A percentile compares a stretch with the other conserved stretches of the same genome.
Conservation (phyloP, 2,797 vertebrate genomes). For the Rhynchonycteris naso region DNA sequence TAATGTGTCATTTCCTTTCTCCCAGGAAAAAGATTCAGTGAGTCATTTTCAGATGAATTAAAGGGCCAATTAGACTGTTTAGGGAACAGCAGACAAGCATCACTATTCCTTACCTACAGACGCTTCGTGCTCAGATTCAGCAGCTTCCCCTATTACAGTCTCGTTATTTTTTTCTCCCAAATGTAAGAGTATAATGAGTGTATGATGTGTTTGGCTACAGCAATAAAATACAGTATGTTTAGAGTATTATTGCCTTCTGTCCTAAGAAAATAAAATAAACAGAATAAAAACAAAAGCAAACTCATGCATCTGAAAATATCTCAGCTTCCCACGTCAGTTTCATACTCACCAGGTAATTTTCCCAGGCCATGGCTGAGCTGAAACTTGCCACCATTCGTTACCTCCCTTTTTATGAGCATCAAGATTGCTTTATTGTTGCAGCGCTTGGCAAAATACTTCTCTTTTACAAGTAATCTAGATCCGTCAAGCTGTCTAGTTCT, state of each 20-base stretch:
- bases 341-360: conserved; percentile 53
- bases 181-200: background rate
- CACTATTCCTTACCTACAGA: background rate
- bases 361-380: conserved; percentile 30
- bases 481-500: conserved; percentile 77
- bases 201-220: background rate
- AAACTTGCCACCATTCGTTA: conserved; percentile 60
- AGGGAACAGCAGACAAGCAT: background rate
- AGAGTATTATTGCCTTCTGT: conserved; percentile 21
- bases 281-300: conserved; percentile 36
- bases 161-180: conserved; percentile 10
- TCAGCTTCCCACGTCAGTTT: background rate
- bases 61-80: conserved; percentile 17
- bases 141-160: background rate
- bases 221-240: background rate
- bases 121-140: background rate
- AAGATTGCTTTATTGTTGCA: conserved; percentile 76
- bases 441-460: conserved; percentile 73
- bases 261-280: background rate
- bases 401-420: conserved; percentile 74
- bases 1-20: background rate
- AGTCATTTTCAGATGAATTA: background rate
- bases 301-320: conserved; percentile 39
- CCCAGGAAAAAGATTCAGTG: background rate
- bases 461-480: conserved; percentile 80